These are phyloP conservation scores for Tichodroma muraria DNA, from an alignment of 2,113 vertebrate species.

Conservation along the genomic window DNA sequence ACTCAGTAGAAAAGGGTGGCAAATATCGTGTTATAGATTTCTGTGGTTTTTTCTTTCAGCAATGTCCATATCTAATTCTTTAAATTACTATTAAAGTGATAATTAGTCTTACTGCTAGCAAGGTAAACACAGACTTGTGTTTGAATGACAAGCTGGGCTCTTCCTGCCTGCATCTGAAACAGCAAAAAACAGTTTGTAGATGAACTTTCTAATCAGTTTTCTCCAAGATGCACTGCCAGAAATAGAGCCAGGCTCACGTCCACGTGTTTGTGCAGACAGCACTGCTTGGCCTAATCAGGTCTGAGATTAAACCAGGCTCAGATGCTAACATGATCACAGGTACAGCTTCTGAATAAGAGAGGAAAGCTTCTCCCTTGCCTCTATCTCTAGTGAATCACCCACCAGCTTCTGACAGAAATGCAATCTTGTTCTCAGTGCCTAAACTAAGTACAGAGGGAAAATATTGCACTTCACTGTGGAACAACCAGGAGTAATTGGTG, in stretches of 20 bases:
- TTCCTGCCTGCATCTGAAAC: neutral
- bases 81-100: neutral
- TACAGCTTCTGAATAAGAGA: neutral
- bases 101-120: neutral
- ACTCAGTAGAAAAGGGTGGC: neutral
- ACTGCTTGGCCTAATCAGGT: neutral
- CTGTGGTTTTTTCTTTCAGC: neutral
- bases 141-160: neutral
- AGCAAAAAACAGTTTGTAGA: neutral
- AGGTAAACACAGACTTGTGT: neutral
- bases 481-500: neutral
- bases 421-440: neutral
- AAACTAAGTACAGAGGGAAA: neutral
- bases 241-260: neutral
- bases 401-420: neutral
- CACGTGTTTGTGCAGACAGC: fast-evolving
- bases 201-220: neutral
- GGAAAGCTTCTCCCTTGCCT: neutral
- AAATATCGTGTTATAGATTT: neutral
- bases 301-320: neutral
- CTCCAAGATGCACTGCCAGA: neutral
- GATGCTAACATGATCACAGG: neutral
- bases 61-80: neutral
- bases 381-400: neutral
- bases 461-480: neutral